phyloP scores from a whole-genome alignment of 2,113 vertebrate genomes.

The Lophotis ruficrista region DNA sequence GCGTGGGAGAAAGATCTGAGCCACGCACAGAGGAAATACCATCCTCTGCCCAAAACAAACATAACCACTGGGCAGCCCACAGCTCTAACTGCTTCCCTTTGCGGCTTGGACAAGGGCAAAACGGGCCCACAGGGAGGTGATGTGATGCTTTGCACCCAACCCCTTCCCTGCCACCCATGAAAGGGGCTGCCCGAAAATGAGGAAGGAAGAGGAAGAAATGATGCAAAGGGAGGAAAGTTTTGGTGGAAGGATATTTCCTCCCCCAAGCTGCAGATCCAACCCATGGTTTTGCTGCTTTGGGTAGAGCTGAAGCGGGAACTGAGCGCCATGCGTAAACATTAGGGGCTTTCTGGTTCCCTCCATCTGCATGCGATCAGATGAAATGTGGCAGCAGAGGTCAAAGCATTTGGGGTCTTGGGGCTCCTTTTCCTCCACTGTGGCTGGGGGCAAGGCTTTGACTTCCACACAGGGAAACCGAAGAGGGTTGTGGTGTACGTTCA shows the following conservation, averaged over 20 bases:
- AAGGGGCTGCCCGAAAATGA: neutral
- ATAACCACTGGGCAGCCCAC: slow-evolving; percentile 40
- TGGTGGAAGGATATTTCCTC: neutral
- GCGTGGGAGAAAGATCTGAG: neutral
- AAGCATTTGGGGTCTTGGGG: neutral
- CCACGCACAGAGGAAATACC: slow-evolving; percentile 45
- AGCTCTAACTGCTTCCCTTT: slow-evolving; percentile 51
- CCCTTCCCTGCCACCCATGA: neutral
- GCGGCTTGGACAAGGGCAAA: neutral
- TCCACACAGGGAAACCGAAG: fast-evolving
- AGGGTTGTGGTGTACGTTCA: neutral
- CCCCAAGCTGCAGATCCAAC: neutral
- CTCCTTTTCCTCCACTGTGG: neutral
- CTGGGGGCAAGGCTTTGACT: neutral
- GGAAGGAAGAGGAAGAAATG: neutral
- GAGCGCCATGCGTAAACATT: fast-evolving
- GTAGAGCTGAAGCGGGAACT: neutral
- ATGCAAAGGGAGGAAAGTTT: neutral
- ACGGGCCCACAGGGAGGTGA: neutral
- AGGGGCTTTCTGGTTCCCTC: neutral
- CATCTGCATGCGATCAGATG: fast-evolving
- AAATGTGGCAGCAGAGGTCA: neutral
- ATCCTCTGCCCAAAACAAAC: slow-evolving; percentile 43
- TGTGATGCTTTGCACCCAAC: neutral
- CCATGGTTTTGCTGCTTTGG: neutral